Evolutionary conservation across 2,113 vertebrate genomes (phyloP), one percentile per base, ranked within the genome.

Genomic region (Perognathus longimembris): DNA sequence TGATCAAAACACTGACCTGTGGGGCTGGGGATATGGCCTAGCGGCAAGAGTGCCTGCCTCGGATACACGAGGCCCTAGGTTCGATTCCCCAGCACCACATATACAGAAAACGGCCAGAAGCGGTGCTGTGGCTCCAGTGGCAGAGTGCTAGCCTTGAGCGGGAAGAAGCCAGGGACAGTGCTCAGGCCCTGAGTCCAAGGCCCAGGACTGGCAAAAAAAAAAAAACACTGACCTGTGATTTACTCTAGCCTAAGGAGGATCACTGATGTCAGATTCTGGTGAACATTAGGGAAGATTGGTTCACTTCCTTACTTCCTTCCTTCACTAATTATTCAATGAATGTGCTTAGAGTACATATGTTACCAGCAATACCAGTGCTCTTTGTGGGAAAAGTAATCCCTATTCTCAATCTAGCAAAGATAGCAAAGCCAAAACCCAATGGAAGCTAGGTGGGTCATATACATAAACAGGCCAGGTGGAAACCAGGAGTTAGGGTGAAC

Each of bases 231-330:
- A 61, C 9, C 22, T 22, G 6, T 76, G 73, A 76, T 15, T 86
- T 83, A 87, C 57, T 94, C 77, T 85, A 91, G 71, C 88, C 88
- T 75, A 45, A 95, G 63, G 85, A 26, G 40, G 50, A 74, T 84
- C 69, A 28, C 21, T 92, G 93, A 89, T 15, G 30, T 36, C 34
- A 84, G 77, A 40, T 59, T 89, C 36, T 17, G 38, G 22, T 69
- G 57, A 93, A 2, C 10, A 6, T 75, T 42, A 40, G 26, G 59
- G 38, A 76, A 76, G 45, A 76, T 66, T 71, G 14, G 22, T 77
- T 89, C 63, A 76, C 75, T 45, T 91, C 63, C 71, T 78, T 45
- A 42, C 30, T 28, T 8, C 30, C 6, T 54, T 83, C 81, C 67
- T 66, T 45, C 82, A 22, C 76, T 86, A 61, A 67, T 50, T 93